These are phyloP conservation scores for Leptatherina wallacei DNA, from an alignment of 2,797 vertebrate species.

Conservation along the genomic window DNA sequence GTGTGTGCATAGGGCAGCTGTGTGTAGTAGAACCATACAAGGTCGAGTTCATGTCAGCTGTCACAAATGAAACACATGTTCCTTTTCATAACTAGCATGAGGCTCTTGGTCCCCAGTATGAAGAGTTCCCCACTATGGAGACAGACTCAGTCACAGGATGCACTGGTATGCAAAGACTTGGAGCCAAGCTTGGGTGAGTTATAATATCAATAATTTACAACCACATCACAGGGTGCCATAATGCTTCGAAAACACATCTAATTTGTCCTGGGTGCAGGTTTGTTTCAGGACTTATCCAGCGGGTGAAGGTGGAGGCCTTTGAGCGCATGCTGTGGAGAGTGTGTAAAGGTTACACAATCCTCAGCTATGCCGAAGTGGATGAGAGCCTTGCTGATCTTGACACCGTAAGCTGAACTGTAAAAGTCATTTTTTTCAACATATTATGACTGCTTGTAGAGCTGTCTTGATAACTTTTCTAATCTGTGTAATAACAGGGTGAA, in stretches of 20 bases:
- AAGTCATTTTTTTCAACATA: background rate
- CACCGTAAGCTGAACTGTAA: slow-evolving; percentile 84
- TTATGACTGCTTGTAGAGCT: background rate
- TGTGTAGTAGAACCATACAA: slow-evolving; percentile 25
- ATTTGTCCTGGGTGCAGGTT: slow-evolving; percentile 83
- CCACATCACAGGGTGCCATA: background rate
- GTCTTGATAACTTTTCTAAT: background rate
- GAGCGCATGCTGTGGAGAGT: slow-evolving; percentile 96
- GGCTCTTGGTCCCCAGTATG: slow-evolving; percentile 88
- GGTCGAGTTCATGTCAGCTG: slow-evolving; percentile 17
- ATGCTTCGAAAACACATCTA: background rate
- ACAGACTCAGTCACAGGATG: slow-evolving; percentile 88
- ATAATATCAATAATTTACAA: background rate
- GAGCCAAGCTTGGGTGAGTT: slow-evolving; percentile 94
- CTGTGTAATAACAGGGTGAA: slow-evolving; percentile 86
- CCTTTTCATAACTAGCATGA: slow-evolving; percentile 84
- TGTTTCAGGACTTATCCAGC: slow-evolving; percentile 92
- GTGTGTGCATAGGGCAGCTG: background rate
- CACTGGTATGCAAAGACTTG: slow-evolving; percentile 93
- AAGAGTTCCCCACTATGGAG: slow-evolving; percentile 93
- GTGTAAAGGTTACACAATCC: slow-evolving; percentile 95
- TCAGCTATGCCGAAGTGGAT: slow-evolving; percentile 92
- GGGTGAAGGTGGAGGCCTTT: slow-evolving; percentile 93
- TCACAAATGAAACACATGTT: slow-evolving; percentile 61
- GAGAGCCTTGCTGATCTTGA: slow-evolving; percentile 90